Conservation (phyloP, 2,797 vertebrate species). For the Helostoma temminkii region DNA sequence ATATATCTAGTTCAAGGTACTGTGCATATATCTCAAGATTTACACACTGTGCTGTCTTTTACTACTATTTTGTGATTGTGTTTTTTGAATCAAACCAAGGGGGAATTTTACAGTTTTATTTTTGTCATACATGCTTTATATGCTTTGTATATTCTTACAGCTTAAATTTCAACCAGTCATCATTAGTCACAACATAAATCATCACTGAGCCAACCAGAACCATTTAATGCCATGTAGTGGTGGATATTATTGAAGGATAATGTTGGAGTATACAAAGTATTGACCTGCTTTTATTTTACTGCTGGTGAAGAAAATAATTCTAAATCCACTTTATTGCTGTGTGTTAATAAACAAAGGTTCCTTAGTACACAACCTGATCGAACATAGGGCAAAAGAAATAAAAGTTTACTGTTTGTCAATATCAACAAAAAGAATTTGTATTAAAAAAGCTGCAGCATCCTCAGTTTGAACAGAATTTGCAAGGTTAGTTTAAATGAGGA, state of each 20-base stretch:
- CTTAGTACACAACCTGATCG: not conserved
- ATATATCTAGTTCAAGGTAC: not conserved
- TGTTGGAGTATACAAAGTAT: constrained; percentile 3
- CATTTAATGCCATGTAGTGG: not conserved
- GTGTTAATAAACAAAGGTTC: not conserved
- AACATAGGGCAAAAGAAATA: not conserved
- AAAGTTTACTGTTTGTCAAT: not conserved
- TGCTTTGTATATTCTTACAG: not conserved
- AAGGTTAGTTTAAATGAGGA: constrained; percentile 13
- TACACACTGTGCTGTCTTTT: not conserved
- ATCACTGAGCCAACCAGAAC: not conserved
- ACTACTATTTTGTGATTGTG: constrained; percentile 31
- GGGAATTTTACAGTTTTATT: constrained; percentile 25
- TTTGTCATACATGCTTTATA: not conserved
- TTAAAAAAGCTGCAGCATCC: not conserved
- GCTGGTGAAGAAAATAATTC: constrained; percentile 5
- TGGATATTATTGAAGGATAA: not conserved
- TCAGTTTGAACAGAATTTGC: not conserved
- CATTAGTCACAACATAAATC: not conserved
- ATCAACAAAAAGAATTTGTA: not conserved
- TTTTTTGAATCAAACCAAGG: constrained; percentile 21
- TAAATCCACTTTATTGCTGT: constrained; percentile 25
- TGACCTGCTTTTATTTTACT: constrained; percentile 16
- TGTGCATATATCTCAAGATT: not conserved
- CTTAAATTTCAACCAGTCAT: not conserved